Evolutionary conservation across 2,113 vertebrate genomes (phyloP).

Genomic region (Epinephelus moara): DNA sequence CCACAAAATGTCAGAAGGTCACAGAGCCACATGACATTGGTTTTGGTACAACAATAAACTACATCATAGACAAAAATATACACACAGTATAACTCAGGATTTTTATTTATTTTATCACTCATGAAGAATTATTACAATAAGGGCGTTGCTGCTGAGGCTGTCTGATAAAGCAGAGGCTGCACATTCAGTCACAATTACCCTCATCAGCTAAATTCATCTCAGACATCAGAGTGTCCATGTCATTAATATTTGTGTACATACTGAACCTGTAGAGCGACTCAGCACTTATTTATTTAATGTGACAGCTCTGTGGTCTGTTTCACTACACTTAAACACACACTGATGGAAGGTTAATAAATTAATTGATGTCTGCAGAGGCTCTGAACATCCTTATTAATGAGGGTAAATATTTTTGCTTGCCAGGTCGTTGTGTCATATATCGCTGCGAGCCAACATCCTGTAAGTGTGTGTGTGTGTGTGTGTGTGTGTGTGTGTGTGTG

Average conservation of each 20-base stretch:
- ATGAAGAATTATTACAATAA: no score
- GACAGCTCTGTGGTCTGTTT: background rate
- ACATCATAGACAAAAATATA: no score
- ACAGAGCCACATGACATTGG: no score
- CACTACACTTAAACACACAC: background rate
- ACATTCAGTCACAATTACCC: background rate
- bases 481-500: no score
- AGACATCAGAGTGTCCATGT: background rate
- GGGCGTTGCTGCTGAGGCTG: no score
- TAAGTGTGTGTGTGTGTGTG: background rate
- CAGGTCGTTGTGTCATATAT: background rate
- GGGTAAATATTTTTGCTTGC: constrained; percentile 1
- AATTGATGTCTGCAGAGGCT: no score
- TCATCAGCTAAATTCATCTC: background rate
- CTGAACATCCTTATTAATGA: background rate
- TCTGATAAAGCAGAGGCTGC: no score
- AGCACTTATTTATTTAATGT: background rate
- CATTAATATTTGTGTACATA: background rate
- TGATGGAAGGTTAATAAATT: background rate
- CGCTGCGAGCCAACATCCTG: background rate
- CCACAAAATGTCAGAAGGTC: no score
- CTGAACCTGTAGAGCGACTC: background rate
- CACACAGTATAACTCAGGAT: no score
- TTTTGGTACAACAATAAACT: no score
- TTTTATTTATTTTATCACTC: no score